Percentiles rank a stretch among this genome's conserved stretches.
These are phyloP conservation scores for Porites australiensis DNA, from an alignment of 64 coral and sea anemone genomes.

Conservation along the genomic window DNA sequence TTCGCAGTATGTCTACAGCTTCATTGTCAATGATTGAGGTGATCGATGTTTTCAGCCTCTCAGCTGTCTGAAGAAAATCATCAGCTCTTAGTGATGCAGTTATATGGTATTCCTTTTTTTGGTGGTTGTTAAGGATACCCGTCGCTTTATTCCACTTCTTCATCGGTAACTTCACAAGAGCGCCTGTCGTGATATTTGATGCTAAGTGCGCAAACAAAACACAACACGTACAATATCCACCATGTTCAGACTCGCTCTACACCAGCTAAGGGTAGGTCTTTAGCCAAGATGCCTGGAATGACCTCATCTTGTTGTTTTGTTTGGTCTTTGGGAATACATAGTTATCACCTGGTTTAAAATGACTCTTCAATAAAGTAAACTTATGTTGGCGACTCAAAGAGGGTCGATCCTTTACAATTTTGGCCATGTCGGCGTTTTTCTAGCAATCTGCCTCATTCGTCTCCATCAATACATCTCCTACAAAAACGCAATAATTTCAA, in stretches of 20 bases:
- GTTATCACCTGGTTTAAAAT: no score
- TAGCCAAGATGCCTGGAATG: background rate
- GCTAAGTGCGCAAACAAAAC: slow-evolving; percentile 32
- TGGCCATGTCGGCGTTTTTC: slow-evolving; percentile 56
- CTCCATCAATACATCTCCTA: slow-evolving; percentile 47
- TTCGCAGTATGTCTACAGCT: slow-evolving; percentile 25
- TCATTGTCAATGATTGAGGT: slow-evolving; percentile 26
- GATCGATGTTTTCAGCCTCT: slow-evolving; percentile 34
- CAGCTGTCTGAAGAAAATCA: slow-evolving; percentile 10
- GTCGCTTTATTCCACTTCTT: slow-evolving; percentile 32
- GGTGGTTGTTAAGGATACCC: background rate
- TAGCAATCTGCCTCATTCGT: slow-evolving; percentile 44
- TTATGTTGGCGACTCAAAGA: slow-evolving; percentile 26
- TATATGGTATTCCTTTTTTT: slow-evolving; percentile 18
- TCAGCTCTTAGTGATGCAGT: slow-evolving; percentile 23
- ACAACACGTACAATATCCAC: slow-evolving; percentile 27
- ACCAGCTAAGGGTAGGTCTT: slow-evolving; percentile 15
- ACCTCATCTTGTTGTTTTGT: no score
- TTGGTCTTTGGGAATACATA: no score
- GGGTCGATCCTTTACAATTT: slow-evolving; percentile 63
- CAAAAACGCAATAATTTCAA: slow-evolving; percentile 56
- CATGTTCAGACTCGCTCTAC: background rate
- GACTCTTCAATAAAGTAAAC: no score
- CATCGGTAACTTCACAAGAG: slow-evolving; percentile 17
- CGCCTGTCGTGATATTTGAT: slow-evolving; percentile 48